Evolutionary conservation across 2,113 vertebrate species (phyloP), one percentile per base, ranked within the genome.

Genomic region (Varanus komodoensis): DNA sequence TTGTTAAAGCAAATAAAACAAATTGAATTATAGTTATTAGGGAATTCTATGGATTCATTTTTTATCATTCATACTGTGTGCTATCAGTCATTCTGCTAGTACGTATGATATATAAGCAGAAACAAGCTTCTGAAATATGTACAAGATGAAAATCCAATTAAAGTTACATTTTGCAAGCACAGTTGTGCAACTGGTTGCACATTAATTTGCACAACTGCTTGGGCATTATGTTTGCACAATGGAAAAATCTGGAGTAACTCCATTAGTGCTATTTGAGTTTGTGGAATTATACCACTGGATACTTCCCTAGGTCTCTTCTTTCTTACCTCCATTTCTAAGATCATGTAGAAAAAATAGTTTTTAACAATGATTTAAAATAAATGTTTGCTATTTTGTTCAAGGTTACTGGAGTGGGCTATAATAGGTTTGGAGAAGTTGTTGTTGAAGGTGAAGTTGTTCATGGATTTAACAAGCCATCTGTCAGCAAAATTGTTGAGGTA

Each of bases 381-480:
- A 84, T 94, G 38, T 88, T 92, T 61, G 84, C 86, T 73, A 89
- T 84, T 94, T 38, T 93, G 34, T 86, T 90, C 27, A 96, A 99
- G 99, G 99, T 99, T 92, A 98, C 98, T 4, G 99, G 99, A 5
- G 99, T 99, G 19, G 99, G 99, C 73, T 99, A 99, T 94, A 99
- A 99, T 91, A 97, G 98, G 8, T 97, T 97, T 48, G 99, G 99
- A 87, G 98, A 99, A 88, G 98, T 99, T 19, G 91, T 98, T 1
- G 93, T 99, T 7, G 97, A 99, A 74, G 99, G 99, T 17, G 99
- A 99, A 87, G 89, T 98, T 85, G 94, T 99, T 93, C 99, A 99
- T 90, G 99, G 99, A 86, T 99, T 98, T 95, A 98, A 98, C 94
- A 99, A 98, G 88, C 96, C 97, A 3, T 98, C 98, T 27, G 86